phyloP scores from a whole-genome alignment of 2,113 vertebrate genomes.

The Paramormyrops kingsleyae region DNA sequence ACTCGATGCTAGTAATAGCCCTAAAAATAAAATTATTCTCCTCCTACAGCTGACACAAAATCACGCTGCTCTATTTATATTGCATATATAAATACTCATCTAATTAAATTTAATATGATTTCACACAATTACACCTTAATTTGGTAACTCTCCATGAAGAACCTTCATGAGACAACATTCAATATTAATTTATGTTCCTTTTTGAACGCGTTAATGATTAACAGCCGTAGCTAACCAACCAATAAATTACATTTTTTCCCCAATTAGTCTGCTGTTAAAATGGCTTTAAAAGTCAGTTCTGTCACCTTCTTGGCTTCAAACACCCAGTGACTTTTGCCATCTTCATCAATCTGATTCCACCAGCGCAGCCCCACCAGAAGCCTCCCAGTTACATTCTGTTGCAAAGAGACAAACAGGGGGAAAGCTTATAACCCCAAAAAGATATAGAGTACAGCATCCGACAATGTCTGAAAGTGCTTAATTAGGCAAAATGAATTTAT shows the following conservation, averaged over 20 bases:
- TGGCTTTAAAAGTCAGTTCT: constrained; percentile 18
- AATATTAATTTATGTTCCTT: neutral
- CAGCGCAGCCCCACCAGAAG: constrained; percentile 78
- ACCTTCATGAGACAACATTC: neutral
- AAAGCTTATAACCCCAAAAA: neutral
- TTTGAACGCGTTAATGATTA: neutral
- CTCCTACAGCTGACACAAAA: neutral
- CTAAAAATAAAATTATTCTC: neutral
- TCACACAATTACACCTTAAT: neutral
- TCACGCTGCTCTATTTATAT: neutral
- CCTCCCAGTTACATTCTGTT: constrained; percentile 74
- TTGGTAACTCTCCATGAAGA: neutral
- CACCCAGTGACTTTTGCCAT: constrained; percentile 79
- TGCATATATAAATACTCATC: neutral
- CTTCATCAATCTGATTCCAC: constrained; percentile 87
- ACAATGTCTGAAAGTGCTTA: neutral
- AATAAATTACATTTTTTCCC: neutral
- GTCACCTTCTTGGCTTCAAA: constrained; percentile 77
- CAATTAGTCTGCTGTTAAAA: constrained; percentile 10
- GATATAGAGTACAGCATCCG: neutral
- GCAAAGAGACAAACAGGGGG: constrained; percentile 7
- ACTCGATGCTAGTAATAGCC: neutral
- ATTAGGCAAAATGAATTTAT: neutral
- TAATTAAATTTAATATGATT: neutral
- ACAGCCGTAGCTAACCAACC: neutral